These are phyloP conservation scores for Spinus olivaceus DNA, from an alignment of 2,797 vertebrate genomes.

Conservation along the genomic window DNA sequence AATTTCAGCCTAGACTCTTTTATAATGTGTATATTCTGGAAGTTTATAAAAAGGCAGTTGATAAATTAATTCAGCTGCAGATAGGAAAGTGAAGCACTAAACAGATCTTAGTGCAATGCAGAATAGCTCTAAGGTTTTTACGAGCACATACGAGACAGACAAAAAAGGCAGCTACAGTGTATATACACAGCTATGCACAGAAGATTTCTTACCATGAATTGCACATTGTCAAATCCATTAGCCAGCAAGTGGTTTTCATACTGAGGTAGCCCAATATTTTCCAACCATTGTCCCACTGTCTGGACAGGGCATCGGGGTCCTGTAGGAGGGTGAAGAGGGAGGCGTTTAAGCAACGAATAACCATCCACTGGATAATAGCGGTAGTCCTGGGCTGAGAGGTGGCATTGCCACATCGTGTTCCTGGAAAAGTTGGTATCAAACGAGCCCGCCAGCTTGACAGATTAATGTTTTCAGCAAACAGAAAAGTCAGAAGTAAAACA, in stretches of 20 bases:
- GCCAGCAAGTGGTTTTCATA: conserved; percentile 99
- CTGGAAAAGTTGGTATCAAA: conserved; percentile 97
- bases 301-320: conserved; percentile 96
- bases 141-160: conserved; percentile 70
- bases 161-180: conserved; percentile 70
- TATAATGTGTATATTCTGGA: conserved; percentile 20
- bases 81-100: conserved; percentile 35
- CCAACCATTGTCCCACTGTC: conserved; percentile 97
- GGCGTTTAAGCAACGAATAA: conserved; percentile 97
- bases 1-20: conserved; percentile 30
- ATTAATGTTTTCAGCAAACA: conserved; percentile 75
- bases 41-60: conserved; percentile 52
- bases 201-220: conserved; percentile 94
- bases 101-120: conserved; percentile 60
- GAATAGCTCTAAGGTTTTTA: conserved; percentile 64
- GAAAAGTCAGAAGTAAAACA: conserved; percentile 79
- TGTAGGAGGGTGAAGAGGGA: conserved; percentile 98
- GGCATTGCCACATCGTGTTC: conserved; percentile 99
- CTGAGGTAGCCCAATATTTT: conserved; percentile 97
- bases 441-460: conserved; percentile 94
- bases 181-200: conserved; percentile 58
- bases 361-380: conserved; percentile 98
- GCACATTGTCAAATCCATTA: conserved; percentile 97
- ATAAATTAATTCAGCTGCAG: conserved; percentile 52
- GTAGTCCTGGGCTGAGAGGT: conserved; percentile 98